These are phyloP conservation scores for Acrocephalus kingi DNA, from an alignment of 2,113 vertebrate genomes.

Conservation along the genomic window DNA sequence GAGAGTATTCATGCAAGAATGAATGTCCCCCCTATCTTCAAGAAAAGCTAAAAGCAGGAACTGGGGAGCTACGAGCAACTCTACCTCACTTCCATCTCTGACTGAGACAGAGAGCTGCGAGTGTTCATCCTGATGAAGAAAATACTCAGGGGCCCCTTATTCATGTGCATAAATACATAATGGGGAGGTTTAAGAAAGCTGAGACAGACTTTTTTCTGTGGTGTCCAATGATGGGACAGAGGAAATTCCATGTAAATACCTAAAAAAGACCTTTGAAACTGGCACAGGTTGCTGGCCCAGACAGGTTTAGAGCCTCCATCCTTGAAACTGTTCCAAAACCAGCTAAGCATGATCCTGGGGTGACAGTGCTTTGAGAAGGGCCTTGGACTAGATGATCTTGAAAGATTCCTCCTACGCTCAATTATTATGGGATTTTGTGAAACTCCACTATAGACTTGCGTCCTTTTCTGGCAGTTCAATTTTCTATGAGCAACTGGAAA, in stretches of 20 bases:
- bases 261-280: not conserved
- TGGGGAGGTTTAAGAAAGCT: not conserved
- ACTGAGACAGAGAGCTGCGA: not conserved
- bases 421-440: not conserved
- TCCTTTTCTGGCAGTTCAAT: not conserved
- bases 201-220: not conserved
- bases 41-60: not conserved
- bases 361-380: not conserved
- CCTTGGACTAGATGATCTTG: not conserved
- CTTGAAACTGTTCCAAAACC: not conserved
- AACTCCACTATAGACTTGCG: not conserved
- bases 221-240: not conserved
- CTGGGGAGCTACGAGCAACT: not conserved
- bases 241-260: not conserved
- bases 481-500: not conserved
- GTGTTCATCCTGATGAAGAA: not conserved
- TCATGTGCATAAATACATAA: not conserved
- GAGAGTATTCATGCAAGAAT: not conserved
- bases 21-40: not conserved
- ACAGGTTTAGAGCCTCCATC: not conserved
- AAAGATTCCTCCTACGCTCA: not conserved
- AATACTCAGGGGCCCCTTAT: not conserved
- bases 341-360: not conserved
- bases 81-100: not conserved
- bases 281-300: not conserved